phyloP scores from a whole-genome alignment of 1,140 invertebrate species.

The Drosophila paulistorum region DNA sequence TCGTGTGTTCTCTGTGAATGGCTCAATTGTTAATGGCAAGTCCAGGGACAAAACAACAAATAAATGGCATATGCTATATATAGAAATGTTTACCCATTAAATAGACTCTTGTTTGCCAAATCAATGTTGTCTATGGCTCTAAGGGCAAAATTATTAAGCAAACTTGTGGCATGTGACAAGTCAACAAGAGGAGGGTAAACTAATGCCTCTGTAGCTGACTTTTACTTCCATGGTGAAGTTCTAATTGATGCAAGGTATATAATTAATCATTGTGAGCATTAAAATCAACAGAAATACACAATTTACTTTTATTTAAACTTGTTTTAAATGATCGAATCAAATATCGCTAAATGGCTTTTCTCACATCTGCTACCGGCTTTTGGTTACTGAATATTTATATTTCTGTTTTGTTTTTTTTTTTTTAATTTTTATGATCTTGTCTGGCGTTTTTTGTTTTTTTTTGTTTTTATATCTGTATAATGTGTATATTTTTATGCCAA shows the following conservation, averaged over 20 bases:
- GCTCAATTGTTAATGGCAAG: conserved; percentile 40
- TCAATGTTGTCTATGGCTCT: not conserved
- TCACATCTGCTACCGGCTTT: conserved; percentile 18
- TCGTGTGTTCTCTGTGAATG: conserved; percentile 23
- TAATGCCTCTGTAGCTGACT: not conserved
- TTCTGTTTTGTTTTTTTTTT: not conserved
- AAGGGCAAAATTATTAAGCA: conserved; percentile 1
- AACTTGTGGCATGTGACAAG: not conserved
- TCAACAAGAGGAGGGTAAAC: not conserved
- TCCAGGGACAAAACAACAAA: conserved; percentile 4
- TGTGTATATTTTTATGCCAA: conserved; percentile 17
- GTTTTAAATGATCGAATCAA: conserved; percentile 7
- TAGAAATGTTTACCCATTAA: conserved; percentile 5
- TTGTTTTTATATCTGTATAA: not conserved
- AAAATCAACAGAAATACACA: not conserved
- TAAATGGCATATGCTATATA: conserved; percentile 20
- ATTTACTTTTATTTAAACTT: not conserved
- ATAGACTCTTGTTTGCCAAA: not conserved
- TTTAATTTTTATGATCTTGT: not conserved
- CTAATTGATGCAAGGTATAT: not conserved
- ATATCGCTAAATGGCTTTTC: not conserved
- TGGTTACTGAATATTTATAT: conserved; percentile 13
- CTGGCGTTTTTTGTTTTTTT: conserved; percentile 4
- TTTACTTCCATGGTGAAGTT: not conserved
- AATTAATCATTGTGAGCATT: conserved; percentile 1